A percentile compares a stretch with the other conserved stretches of the same genome.
Evolutionary conservation across 2,113 vertebrate species (phyloP).

Genomic region (Probosciger aterrimus): DNA sequence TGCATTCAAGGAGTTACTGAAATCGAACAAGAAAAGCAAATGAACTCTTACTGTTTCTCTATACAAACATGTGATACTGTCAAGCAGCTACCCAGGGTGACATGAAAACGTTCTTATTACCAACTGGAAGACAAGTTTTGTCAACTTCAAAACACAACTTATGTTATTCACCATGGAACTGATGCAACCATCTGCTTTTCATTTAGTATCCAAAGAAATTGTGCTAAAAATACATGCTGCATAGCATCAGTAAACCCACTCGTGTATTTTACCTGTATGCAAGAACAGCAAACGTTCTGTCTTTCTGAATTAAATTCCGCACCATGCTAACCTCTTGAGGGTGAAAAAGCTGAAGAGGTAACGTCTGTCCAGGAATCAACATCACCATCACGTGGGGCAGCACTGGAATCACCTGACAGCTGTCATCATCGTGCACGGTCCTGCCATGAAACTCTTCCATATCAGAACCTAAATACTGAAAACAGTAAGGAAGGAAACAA

Average conservation of each 20-base stretch:
- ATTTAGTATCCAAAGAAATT: not conserved
- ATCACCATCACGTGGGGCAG: slow-evolving; percentile 89
- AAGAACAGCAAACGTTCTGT: slow-evolving; percentile 96
- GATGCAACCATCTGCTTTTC: not conserved
- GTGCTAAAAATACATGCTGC: not conserved
- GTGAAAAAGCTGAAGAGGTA: slow-evolving; percentile 92
- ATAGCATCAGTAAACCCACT: not conserved
- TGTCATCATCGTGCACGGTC: slow-evolving; percentile 93
- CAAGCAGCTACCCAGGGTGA: not conserved
- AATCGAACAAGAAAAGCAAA: not conserved
- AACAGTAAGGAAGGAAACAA: not conserved
- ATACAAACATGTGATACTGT: not conserved
- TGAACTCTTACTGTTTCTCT: not conserved
- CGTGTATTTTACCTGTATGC: slow-evolving; percentile 85
- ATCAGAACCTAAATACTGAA: slow-evolving; percentile 91
- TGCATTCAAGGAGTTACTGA: not conserved
- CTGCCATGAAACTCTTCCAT: slow-evolving; percentile 98
- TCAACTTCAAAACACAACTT: not conserved
- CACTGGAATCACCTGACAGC: slow-evolving; percentile 90
- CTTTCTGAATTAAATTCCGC: slow-evolving; percentile 89
- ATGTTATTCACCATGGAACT: not conserved
- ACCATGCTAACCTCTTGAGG: slow-evolving; percentile 99
- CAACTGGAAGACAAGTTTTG: not conserved
- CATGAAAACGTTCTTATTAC: not conserved
- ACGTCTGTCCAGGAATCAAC: slow-evolving; percentile 93